phyloP scores from a whole-genome alignment of 2,888 invertebrate genomes.

The Ephialtes manifestator region DNA sequence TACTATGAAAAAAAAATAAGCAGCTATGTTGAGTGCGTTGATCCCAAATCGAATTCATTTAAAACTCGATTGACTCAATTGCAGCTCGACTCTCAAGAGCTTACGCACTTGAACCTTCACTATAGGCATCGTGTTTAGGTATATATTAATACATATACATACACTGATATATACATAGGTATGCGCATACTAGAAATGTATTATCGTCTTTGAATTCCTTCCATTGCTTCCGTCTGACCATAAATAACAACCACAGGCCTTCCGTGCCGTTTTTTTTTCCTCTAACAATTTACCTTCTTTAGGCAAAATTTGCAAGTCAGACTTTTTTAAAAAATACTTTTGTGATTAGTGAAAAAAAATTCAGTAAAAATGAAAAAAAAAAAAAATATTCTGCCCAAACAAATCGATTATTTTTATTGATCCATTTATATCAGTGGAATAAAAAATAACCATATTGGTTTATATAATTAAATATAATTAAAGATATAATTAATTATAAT shows the following conservation, averaged over 20 bases:
- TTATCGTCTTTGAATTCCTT: conserved; percentile 66
- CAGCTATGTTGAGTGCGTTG: conserved; percentile 42
- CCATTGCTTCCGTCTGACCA: conserved; percentile 58
- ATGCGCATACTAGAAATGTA: conserved; percentile 50
- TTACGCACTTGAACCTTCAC: conserved; percentile 51
- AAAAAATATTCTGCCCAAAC: too few relatives aligned
- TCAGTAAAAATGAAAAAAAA: too few relatives aligned
- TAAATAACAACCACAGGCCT: conserved; percentile 55
- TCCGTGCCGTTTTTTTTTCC: conserved; percentile 3
- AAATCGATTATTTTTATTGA: too few relatives aligned
- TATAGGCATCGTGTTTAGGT: neutral
- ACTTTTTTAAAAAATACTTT: neutral
- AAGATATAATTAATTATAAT: too few relatives aligned
- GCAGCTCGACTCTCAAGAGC: conserved; percentile 60
- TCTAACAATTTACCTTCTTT: neutral
- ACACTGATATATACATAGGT: neutral
- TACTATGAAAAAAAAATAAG: conserved; percentile 43
- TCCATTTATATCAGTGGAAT: too few relatives aligned
- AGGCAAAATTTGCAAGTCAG: conserved; percentile 31
- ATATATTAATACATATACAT: conserved; percentile 5
- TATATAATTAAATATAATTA: too few relatives aligned
- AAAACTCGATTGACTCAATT: conserved; percentile 64
- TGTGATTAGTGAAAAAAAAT: neutral
- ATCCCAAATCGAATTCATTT: conserved; percentile 61
- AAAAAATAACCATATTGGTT: too few relatives aligned